These are phyloP conservation scores for Umimayanthus chanpuru DNA, from an alignment of 92 coral and sea anemone species.

Conservation along the genomic window DNA sequence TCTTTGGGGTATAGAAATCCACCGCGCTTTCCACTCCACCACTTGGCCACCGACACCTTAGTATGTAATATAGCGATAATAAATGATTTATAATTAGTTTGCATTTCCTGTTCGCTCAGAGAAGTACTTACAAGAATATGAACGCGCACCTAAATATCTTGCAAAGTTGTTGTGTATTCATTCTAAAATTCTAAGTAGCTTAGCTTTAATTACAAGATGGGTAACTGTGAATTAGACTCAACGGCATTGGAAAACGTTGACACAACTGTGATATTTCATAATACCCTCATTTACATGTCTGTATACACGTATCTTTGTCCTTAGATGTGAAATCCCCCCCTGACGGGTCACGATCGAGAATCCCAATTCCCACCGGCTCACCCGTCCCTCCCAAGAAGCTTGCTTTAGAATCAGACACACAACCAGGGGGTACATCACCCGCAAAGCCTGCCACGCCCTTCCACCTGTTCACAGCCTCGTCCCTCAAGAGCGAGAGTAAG, in stretches of 20 bases:
- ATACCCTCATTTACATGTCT: background rate
- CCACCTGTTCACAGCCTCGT: slow-evolving; percentile 37
- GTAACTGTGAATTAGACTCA: too few species aligned
- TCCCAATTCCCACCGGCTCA: slow-evolving; percentile 37
- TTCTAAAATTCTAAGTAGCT: too few species aligned
- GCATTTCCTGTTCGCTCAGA: too few species aligned
- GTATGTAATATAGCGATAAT: too few species aligned
- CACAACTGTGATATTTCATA: background rate
- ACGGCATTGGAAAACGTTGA: background rate
- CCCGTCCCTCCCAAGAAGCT: slow-evolving; percentile 38
- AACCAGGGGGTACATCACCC: slow-evolving; percentile 11
- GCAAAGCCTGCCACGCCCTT: slow-evolving; percentile 28
- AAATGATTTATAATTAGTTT: too few species aligned
- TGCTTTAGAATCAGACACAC: slow-evolving; percentile 9
- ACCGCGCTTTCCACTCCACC: too few species aligned
- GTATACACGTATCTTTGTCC: background rate
- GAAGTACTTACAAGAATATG: too few species aligned
- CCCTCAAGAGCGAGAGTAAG: slow-evolving; percentile 25
- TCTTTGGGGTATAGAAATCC: too few species aligned
- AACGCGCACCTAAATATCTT: too few species aligned
- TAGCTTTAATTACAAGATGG: too few species aligned
- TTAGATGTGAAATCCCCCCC: slow-evolving; percentile 25
- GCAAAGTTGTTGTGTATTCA: too few species aligned
- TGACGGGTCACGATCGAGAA: slow-evolving; percentile 17
- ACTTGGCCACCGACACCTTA: too few species aligned